phyloP scores from a whole-genome alignment of 1,140 invertebrate genomes.

The Ceratosolen solmsi region DNA sequence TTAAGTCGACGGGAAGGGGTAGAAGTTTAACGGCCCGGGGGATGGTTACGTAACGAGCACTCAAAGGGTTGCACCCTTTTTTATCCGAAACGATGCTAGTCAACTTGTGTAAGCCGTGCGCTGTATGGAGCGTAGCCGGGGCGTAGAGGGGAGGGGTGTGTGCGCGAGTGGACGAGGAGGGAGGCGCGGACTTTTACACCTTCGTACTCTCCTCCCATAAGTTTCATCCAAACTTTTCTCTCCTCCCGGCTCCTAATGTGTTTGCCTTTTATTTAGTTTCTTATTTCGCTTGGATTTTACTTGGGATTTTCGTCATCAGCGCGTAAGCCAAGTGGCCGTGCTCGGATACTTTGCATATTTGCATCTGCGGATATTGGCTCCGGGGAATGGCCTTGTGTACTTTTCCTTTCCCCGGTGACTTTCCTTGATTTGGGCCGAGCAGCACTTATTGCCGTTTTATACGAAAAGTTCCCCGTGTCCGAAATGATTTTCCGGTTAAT shows the following conservation, averaged over 20 bases:
- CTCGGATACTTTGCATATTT: background rate
- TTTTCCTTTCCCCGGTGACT: background rate
- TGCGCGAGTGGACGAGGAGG: background rate
- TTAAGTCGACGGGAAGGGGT: conserved; percentile 50
- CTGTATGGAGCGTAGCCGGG: background rate
- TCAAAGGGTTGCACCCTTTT: conserved; percentile 59
- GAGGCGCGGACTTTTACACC: background rate
- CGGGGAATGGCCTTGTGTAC: background rate
- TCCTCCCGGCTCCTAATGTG: background rate
- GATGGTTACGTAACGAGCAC: conserved; percentile 36
- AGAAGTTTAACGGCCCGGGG: conserved; percentile 15
- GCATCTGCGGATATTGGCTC: background rate
- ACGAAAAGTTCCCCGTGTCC: background rate
- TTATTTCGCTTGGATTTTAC: background rate
- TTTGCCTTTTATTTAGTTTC: conserved; percentile 1
- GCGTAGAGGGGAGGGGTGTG: background rate
- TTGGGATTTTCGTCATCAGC: background rate
- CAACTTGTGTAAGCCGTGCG: background rate
- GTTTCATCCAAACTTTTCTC: conserved; percentile 11
- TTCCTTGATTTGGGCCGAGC: background rate
- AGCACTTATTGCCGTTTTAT: background rate
- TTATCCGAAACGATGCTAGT: conserved; percentile 54
- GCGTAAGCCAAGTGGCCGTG: background rate
- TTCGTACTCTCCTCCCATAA: background rate
- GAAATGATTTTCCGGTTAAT: background rate